Evolutionary conservation across 2,113 vertebrate genomes (phyloP), one percentile per base, ranked within the genome.

Genomic region (Peromyscus polionotus): DNA sequence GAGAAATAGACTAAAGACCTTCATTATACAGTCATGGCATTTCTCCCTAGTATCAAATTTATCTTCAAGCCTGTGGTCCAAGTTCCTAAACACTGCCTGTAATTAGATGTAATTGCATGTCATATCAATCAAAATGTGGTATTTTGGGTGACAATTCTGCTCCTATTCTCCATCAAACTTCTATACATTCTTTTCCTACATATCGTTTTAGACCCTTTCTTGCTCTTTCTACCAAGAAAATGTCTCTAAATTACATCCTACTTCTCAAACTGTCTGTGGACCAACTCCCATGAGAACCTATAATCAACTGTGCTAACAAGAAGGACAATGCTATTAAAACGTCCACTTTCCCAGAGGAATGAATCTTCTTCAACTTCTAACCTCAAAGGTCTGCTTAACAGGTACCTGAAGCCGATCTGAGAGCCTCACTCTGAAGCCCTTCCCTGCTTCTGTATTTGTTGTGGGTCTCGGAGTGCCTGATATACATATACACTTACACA

Each of bases 91-190:
- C 39, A 90, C 61, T 85, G 45, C 54, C 67, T 79, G 7, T 68
- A 93, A 91, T 97, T 94, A 95, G 39, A 83, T 73, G 39, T 83
- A 95, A 92, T 94, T 89, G 76, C 45, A 79, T 75, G n/a, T 75
- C 77, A 61, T 65, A 89, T 63, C 85, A 79, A 80, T 96, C 85
- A 91, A 59, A 61, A 7, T 16, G 70, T 51, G 33, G 1, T 36
- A 33, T 70, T 79, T 97, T 39, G 73, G 61, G 20, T 92, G 61
- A 59, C 11, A 14, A 7, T 48, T 84, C 28, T 85, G 33, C 45
- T 84, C 51, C 20, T 19, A 1, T n/a, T 19, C 24, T 90, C 68
- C 42, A 28, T 28, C 22, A 5, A 75, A 24, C 33, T 92, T 88
- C 67, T 24, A 39, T 9, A n/a, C 8, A 7, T 70, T 70, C 13